Evolutionary conservation across 2,797 vertebrate species (phyloP), one percentile per base, ranked within the genome.

Genomic region (Masticophis lateralis): DNA sequence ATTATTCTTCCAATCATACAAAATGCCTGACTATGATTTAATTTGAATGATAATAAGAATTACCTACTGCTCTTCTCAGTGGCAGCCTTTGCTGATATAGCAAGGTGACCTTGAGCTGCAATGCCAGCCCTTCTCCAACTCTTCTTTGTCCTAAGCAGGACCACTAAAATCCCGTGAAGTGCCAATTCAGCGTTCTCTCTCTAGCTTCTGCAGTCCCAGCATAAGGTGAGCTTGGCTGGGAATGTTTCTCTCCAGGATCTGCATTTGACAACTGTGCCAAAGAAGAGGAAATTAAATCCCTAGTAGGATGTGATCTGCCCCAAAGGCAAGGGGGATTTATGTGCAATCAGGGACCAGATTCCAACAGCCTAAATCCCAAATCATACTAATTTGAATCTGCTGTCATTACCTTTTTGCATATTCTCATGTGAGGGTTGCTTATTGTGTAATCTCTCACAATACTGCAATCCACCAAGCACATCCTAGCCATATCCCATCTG

Each of bases 1-100:
- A 97, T 97, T 97, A 97, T 97, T 97, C 97, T 96, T 96, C 97
- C 97, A 97, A 97, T 97, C 97, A 97, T 96, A 97, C 96, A 96
- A 97, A 97, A 97, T 97, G 96, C 96, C 96, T 97, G 95, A 96
- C 95, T 96, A 96, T 96, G 92, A 96, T 96, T 97, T 97, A 95
- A 97, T 97, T 97, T 97, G 97, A 97, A 97, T 97, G 96, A 97
- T 97, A 97, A 97, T 97, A 96, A 95, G 96, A 96, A 86, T 18
- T 47, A 51, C 93, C 93, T 94, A 0, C 91, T 86, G 5, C 96
- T 94, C 92, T 95, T 96, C 96, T 96, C 93, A 86, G n/a, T 20
- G 25, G 92, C 13, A 57, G 94, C 94, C 56, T 63, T 7, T 92
- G 93, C 51, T 59, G 79, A 87, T 92, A 20, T 94, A 94, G 95